phyloP scores from a whole-genome alignment of 2,113 vertebrate genomes.

The Epinephelus lanceolatus region DNA sequence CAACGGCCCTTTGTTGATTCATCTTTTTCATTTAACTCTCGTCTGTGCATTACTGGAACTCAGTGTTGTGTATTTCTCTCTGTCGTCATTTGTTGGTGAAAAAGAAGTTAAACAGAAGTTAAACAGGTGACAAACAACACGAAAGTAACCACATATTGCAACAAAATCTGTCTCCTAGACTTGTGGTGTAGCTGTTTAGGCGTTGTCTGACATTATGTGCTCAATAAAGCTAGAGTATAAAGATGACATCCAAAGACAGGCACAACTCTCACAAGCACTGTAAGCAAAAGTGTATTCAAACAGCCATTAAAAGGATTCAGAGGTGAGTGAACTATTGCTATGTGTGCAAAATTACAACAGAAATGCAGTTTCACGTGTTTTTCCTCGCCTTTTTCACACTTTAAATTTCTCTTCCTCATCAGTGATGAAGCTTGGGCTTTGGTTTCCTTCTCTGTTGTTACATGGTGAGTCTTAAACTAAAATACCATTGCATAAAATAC shows the following conservation, averaged over 20 bases:
- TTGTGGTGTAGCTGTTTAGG: conserved; percentile 10
- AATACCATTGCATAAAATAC: background rate
- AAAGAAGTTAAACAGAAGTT: background rate
- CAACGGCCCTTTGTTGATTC: background rate
- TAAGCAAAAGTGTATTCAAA: background rate
- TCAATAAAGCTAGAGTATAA: background rate
- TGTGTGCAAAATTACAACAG: background rate
- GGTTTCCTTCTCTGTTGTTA: conserved; percentile 29
- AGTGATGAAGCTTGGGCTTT: conserved; percentile 28
- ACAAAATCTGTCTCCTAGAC: background rate
- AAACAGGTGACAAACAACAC: background rate
- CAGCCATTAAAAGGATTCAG: conserved; percentile 11
- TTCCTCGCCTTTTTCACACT: background rate
- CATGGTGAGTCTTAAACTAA: conserved; percentile 24
- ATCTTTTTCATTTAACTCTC: background rate
- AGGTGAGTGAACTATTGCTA: background rate
- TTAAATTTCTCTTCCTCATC: background rate
- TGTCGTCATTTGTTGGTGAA: background rate
- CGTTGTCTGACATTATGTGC: background rate
- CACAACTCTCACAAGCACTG: background rate
- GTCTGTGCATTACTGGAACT: background rate
- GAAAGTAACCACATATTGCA: background rate
- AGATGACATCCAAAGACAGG: background rate
- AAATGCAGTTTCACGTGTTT: background rate
- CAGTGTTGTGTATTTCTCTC: background rate